Conservation (phyloP, 2,113 vertebrate species). For the Cyphomyrus plagiostoma region DNA sequence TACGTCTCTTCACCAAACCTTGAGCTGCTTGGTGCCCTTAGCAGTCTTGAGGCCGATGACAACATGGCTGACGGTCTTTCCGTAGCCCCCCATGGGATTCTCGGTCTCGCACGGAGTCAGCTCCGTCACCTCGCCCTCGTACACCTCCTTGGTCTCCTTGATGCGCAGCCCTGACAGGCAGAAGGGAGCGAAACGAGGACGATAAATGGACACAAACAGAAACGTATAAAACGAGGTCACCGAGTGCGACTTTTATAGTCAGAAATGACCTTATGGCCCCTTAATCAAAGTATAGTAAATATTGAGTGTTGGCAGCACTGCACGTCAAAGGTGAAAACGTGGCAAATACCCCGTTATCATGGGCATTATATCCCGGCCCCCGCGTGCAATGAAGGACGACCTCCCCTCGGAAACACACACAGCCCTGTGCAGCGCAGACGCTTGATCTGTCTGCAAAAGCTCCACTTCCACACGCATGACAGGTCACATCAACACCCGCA, state of each 20-base stretch:
- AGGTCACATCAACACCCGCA: slow-evolving; percentile 73
- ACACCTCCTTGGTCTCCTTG: slow-evolving; percentile 98
- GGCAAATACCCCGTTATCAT: background rate
- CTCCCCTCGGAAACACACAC: background rate
- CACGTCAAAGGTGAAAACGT: background rate
- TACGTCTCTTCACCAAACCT: slow-evolving; percentile 55
- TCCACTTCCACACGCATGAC: slow-evolving; percentile 74
- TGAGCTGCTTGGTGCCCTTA: slow-evolving; percentile 95
- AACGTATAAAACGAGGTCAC: background rate
- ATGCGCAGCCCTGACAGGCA: slow-evolving; percentile 77
- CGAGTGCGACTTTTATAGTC: background rate
- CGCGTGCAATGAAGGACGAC: background rate
- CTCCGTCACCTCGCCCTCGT: slow-evolving; percentile 97
- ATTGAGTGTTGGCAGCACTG: background rate
- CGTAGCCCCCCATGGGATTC: slow-evolving; percentile 96
- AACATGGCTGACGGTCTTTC: slow-evolving; percentile 96
- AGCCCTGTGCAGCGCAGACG: slow-evolving; percentile 32
- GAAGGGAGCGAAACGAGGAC: background rate
- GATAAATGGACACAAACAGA: background rate
- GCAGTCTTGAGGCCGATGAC: slow-evolving; percentile 95
- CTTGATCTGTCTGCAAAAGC: slow-evolving; percentile 47
- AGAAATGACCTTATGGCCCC: background rate
- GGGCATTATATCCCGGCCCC: slow-evolving; percentile 30
- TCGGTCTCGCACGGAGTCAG: slow-evolving; percentile 94
- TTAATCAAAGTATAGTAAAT: background rate